Conservation (phyloP, 2,797 vertebrate species). For the Chloroceryle inda region DNA sequence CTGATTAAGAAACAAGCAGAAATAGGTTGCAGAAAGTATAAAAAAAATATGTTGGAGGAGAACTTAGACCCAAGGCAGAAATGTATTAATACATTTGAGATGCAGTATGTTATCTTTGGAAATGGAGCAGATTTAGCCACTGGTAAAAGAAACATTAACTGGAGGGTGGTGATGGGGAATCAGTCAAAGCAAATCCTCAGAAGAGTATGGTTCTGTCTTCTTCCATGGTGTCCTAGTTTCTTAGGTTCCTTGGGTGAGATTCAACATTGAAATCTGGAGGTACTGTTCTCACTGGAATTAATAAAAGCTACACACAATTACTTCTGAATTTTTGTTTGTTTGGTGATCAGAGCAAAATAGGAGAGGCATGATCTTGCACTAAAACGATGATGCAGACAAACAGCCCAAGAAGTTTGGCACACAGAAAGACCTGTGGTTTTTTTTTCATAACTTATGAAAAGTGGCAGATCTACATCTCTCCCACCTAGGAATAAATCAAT, state of each 20-base stretch:
- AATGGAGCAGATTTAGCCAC: neutral
- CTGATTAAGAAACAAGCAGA: neutral
- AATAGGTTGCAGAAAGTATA: neutral
- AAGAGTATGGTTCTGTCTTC: neutral
- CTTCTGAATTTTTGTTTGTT: neutral
- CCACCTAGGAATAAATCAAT: neutral
- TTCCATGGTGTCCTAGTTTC: neutral
- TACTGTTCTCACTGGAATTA: neutral
- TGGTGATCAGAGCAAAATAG: neutral
- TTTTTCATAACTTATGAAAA: neutral
- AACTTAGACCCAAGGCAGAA: neutral
- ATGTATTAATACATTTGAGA: neutral
- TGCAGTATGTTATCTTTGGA: neutral
- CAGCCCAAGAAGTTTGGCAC: neutral
- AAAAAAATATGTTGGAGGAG: neutral
- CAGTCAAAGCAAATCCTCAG: neutral
- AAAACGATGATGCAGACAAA: neutral
- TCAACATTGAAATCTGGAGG: neutral
- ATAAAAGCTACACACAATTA: neutral
- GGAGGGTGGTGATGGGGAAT: neutral
- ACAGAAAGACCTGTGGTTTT: fast-evolving
- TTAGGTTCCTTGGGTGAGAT: neutral
- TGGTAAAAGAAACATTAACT: neutral
- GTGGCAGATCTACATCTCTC: neutral
- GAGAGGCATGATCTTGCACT: neutral